Evolutionary conservation across 2,888 invertebrate genomes (phyloP), one percentile per base, ranked within the genome.

Genomic region (Sabatieria punctata): DNA sequence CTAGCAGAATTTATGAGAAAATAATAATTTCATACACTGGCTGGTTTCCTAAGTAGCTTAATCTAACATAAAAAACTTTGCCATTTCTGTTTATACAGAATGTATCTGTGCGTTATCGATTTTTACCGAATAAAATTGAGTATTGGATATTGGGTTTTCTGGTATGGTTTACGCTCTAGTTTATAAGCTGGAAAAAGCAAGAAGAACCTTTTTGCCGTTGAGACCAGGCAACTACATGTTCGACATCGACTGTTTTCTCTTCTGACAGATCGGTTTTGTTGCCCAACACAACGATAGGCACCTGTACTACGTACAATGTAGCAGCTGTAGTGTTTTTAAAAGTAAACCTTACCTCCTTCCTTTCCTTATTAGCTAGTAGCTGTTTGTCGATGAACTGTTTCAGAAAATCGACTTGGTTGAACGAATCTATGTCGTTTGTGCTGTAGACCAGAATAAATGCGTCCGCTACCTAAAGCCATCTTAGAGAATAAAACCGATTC

Each of bases 321-420:
- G n/a, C n/a, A 33, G 37, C 24, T 13, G 39, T 4, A 26, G 43
- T 19, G 24, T 6, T 46, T 2, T 24, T 13, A 11, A 41, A 41
- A 62, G 65, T 60, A 50, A 46, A 51, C 47, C 44, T 25, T 62
- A 86, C 84, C 74, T 95, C 93, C 69, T 89, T 89, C 60, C 91
- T 91, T 63, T 93, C 93, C 62, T 84, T 85, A 65, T 53, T 52
- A 43, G 55, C 54, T n/a, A n/a, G n/a, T n/a, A n/a, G n/a, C 37
- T 85, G 82, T 63, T 82, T 82, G 61, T 95, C 95, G 57, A 95
- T 86, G 63, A 91, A 91, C 58, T 81, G 85, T 68, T 93, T 93
- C 46, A 93, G 71, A 55, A 82, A 78, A 61, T 88, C 82, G 40
- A 93, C 73, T 50, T 85, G 80, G 60, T 86, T 85, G 19, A 93